Evolutionary conservation across 2,113 vertebrate species (phyloP), one percentile per base, ranked within the genome.

Genomic region (Paradisaea rubra): DNA sequence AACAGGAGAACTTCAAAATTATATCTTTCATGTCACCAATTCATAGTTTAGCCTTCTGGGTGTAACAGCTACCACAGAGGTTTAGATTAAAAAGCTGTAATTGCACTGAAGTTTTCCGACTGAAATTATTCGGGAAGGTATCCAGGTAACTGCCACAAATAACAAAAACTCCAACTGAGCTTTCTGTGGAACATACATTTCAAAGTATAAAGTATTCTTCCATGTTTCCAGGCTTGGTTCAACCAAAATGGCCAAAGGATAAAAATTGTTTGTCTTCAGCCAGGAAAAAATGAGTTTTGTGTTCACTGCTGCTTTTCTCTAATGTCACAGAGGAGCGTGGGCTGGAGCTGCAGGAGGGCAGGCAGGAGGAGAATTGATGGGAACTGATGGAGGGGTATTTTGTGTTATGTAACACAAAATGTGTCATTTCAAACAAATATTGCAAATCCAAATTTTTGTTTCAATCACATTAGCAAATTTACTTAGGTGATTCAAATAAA

Each of bases 1-100:
- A 94, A 76, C 35, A 94, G 76, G 45, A 84, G 89, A 86, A 84
- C 49, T 91, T 95, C 69, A 72, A 83, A 94, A 93, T 92, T 64
- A 22, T 59, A 92, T 60, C 30, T 93, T 85, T 77, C 87, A 31
- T 72, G 69, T 85, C 69, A 96, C 86, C 72, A 78, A 95, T 92
- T 92, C 65, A 69, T 87, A 94, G 69, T 91, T 94, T 83, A 85
- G 59, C 65, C 45, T 84, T 63, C 60, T 89, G 69, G 42, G 86
- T 81, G n/a, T 86, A 95, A 91, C 20, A 91, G 44, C 69, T 82
- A 84, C 50, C 42, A 80, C 85, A 93, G 81, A 95, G 30, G 49
- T 37, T 70, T 77, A 68, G 74, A 88, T 87, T 9, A 56, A 92
- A 88, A 70, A 39, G 11, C 6, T 44, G 4, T 53, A 71, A 50